phyloP scores from a whole-genome alignment of 1,140 invertebrate genomes.

The Diorhabda sublineata region DNA sequence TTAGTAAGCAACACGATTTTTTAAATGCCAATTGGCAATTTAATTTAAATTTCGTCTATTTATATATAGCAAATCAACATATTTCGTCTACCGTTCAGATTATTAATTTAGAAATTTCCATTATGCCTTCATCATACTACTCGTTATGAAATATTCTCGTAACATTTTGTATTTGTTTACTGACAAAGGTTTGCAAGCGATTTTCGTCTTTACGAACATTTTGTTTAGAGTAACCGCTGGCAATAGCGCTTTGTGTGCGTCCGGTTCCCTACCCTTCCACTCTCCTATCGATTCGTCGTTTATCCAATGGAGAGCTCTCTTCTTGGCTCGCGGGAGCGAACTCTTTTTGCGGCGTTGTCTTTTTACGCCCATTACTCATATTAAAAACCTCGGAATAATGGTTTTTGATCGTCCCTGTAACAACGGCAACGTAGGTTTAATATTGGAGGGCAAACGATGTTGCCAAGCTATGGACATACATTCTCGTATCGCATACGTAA shows the following conservation, averaged over 20 bases:
- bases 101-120: too few relatives aligned
- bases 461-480: slow-evolving; percentile 27
- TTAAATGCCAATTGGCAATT: slow-evolving; percentile 6
- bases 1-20: slow-evolving; percentile 24
- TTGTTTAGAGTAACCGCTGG: slow-evolving; percentile 23
- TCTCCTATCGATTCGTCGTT: slow-evolving; percentile 42
- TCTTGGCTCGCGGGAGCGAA: slow-evolving; percentile 43
- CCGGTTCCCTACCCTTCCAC: slow-evolving; percentile 39
- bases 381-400: slow-evolving; percentile 16
- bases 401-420: slow-evolving; percentile 11
- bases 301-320: slow-evolving; percentile 43
- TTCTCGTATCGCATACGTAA: slow-evolving; percentile 16
- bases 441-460: slow-evolving; percentile 36
- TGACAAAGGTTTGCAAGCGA: slow-evolving; percentile 34
- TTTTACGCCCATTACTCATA: slow-evolving; percentile 22
- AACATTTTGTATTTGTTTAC: slow-evolving; percentile 44
- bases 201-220: slow-evolving; percentile 31
- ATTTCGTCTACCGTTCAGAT: too few relatives aligned
- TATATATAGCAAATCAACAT: too few relatives aligned
- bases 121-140: too few relatives aligned
- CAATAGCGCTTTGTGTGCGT: slow-evolving; percentile 31
- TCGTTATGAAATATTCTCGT: slow-evolving; percentile 32
- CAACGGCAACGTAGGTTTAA: slow-evolving; percentile 29
- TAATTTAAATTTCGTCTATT: background rate
- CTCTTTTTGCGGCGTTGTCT: slow-evolving; percentile 38